phyloP scores from a whole-genome alignment of 2,113 vertebrate species.

The Mormoops blainvillei region DNA sequence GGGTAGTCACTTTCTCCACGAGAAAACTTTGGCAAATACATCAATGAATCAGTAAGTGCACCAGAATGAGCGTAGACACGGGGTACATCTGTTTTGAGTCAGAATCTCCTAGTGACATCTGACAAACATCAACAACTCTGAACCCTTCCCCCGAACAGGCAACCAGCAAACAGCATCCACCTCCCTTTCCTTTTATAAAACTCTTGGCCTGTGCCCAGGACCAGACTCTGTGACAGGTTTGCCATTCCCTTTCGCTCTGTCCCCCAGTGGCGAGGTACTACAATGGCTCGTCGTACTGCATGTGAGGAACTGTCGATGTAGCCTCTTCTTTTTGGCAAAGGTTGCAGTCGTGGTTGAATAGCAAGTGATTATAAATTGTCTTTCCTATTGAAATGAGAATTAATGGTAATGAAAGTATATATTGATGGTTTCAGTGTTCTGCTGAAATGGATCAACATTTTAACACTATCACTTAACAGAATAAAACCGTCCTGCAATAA shows the following conservation, averaged over 20 bases:
- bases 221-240: not conserved
- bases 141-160: not conserved
- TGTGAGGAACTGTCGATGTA: not conserved
- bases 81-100: constrained; percentile 21
- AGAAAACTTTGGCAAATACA: not conserved
- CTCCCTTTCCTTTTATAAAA: not conserved
- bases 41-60: not conserved
- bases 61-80: not conserved
- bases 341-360: constrained; percentile 48
- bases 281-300: not conserved
- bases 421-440: constrained; percentile 33
- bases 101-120: constrained; percentile 20
- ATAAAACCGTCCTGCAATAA: constrained; percentile 36
- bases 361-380: constrained; percentile 44
- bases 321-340: constrained; percentile 17
- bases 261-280: not conserved
- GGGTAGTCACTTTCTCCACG: not conserved
- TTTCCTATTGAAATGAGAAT: constrained; percentile 62
- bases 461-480: constrained; percentile 54
- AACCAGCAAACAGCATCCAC: not conserved
- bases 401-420: constrained; percentile 67
- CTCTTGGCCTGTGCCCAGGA: not conserved
- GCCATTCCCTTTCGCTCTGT: not conserved
- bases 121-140: constrained; percentile 38
- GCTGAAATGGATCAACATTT: constrained; percentile 55